phyloP scores from a whole-genome alignment of 2,797 vertebrate genomes.

The Hydrophis major region DNA sequence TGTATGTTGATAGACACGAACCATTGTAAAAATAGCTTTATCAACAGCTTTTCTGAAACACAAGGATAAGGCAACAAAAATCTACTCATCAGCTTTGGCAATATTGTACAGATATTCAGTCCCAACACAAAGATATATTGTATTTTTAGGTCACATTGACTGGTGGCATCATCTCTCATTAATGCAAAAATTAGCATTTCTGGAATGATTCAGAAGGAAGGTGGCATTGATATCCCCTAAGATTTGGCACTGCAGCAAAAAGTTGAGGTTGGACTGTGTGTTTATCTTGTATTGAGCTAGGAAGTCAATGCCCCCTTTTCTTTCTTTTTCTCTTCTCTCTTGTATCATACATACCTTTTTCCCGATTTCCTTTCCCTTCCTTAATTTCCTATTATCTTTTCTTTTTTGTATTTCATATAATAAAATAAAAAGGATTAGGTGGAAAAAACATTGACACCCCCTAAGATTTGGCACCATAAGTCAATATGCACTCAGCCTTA shows the following conservation, averaged over 20 bases:
- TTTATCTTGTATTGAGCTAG: no score
- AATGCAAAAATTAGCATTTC: not conserved
- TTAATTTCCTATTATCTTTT: no score
- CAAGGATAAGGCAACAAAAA: not conserved
- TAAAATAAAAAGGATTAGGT: no score
- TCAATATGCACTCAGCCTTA: not conserved
- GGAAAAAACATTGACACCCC: not conserved
- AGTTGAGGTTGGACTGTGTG: no score
- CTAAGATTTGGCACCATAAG: not conserved
- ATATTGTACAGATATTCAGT: not conserved
- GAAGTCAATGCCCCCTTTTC: no score
- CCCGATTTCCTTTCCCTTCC: no score
- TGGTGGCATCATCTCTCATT: not conserved
- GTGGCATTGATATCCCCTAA: not conserved
- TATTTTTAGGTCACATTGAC: not conserved
- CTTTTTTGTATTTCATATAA: no score
- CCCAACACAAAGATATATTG: not conserved
- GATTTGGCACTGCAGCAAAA: no score
- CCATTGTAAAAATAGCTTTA: not conserved
- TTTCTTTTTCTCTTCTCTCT: no score
- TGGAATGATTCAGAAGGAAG: not conserved
- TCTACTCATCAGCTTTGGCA: not conserved
- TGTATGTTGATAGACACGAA: not conserved
- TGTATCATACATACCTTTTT: no score
- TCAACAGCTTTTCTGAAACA: not conserved